Percentiles rank a stretch among this genome's conserved stretches.
Evolutionary conservation across 2,113 vertebrate species (phyloP).

Genomic region (Microtus montanus): DNA sequence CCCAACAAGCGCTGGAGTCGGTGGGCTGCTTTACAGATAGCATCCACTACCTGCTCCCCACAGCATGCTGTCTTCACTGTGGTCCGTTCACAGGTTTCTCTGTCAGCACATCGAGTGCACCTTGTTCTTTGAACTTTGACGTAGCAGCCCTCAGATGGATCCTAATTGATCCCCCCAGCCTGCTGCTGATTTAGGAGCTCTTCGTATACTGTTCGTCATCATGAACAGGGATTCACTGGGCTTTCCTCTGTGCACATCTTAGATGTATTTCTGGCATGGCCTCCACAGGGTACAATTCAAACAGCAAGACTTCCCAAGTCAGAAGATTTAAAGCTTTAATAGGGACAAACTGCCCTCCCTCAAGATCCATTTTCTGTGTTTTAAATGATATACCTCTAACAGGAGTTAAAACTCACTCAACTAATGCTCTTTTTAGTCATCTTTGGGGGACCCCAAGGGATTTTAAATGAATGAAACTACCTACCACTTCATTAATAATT

Average conservation of each 20-base stretch:
- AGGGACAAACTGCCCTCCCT: not conserved
- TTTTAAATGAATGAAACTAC: constrained; percentile 46
- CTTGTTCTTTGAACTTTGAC: not conserved
- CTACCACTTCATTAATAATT: constrained; percentile 27
- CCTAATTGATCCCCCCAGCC: not conserved
- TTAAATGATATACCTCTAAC: not conserved
- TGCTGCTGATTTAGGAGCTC: not conserved
- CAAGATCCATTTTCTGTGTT: not conserved
- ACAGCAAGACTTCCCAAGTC: not conserved
- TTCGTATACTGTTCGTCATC: not conserved
- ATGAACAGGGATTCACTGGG: not conserved
- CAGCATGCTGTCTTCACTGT: not conserved
- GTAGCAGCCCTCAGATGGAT: not conserved
- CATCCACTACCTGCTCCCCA: not conserved
- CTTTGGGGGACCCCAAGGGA: not conserved
- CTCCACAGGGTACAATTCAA: not conserved
- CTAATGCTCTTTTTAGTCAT: constrained; percentile 7
- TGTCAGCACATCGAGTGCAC: not conserved
- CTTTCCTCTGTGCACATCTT: not conserved
- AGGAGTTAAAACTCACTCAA: constrained; percentile 45
- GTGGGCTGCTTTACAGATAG: not conserved
- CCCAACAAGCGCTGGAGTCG: not conserved
- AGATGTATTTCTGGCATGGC: not conserved
- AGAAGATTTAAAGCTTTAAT: constrained; percentile 26
- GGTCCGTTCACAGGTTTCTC: not conserved